A percentile compares a stretch with the other conserved stretches of the same genome.
Evolutionary conservation across 2,113 vertebrate genomes (phyloP).

Genomic region (Sclerurus mexicanus): DNA sequence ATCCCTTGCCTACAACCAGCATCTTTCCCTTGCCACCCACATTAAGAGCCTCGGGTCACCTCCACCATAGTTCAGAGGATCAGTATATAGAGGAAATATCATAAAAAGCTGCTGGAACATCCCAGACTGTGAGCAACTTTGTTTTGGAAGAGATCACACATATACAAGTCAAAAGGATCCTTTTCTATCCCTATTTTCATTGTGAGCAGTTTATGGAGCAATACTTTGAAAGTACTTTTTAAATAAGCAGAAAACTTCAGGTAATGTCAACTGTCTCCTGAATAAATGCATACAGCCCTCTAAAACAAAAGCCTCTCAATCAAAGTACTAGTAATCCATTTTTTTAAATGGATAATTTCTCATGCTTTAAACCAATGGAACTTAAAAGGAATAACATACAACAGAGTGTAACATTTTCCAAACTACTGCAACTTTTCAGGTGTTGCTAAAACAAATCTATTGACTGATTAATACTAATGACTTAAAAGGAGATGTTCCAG

Average conservation of each 20-base stretch:
- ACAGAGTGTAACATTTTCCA: background rate
- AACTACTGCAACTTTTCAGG: conserved; percentile 7
- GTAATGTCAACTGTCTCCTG: background rate
- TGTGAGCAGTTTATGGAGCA: background rate
- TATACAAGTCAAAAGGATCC: background rate
- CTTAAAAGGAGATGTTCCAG: conserved; percentile 34
- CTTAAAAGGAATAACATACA: background rate
- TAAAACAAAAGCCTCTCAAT: background rate
- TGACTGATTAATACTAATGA: conserved; percentile 51
- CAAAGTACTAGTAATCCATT: background rate
- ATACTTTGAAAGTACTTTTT: background rate
- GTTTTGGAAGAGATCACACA: background rate
- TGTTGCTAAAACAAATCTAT: conserved; percentile 19
- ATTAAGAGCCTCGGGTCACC: background rate
- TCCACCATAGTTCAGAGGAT: background rate
- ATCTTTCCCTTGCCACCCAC: background rate
- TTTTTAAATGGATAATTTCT: background rate
- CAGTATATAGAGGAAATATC: background rate
- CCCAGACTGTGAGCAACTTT: background rate
- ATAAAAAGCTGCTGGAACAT: background rate
- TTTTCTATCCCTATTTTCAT: background rate
- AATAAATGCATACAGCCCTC: background rate
- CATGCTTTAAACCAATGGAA: conserved; percentile 10
- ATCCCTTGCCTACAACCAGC: background rate
- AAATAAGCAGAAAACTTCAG: background rate